Conservation (phyloP, 2,888 invertebrate genomes). For the Drosophila recens region DNA sequence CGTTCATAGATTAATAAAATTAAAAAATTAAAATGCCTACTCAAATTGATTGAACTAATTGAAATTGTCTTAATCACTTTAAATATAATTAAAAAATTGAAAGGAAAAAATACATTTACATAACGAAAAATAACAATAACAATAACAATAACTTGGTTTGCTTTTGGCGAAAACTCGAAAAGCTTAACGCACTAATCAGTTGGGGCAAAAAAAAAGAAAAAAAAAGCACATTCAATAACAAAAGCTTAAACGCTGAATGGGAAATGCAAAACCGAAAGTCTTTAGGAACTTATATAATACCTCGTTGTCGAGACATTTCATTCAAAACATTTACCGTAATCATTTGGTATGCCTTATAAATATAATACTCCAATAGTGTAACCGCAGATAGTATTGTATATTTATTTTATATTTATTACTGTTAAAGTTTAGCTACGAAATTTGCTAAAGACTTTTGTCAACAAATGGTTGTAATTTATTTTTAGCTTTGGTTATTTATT, state of each 20-base stretch:
- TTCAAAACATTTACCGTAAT: slow-evolving; percentile 63
- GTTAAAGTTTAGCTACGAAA: not conserved
- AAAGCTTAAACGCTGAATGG: slow-evolving; percentile 48
- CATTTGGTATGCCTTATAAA: slow-evolving; percentile 39
- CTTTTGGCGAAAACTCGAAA: slow-evolving; percentile 58
- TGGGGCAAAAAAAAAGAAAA: slow-evolving; percentile 15
- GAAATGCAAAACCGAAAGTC: slow-evolving; percentile 55
- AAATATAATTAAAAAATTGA: slow-evolving; percentile 9
- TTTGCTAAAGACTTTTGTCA: slow-evolving; percentile 6
- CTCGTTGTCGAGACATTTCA: slow-evolving; percentile 16
- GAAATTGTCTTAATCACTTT: slow-evolving; percentile 20
- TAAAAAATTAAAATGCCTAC: slow-evolving; percentile 7
- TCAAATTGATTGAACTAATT: slow-evolving; percentile 18
- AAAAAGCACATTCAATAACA: slow-evolving; percentile 62
- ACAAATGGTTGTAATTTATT: slow-evolving; percentile 16
- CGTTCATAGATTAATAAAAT: not conserved
- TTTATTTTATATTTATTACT: slow-evolving; percentile 20
- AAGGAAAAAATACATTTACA: slow-evolving; percentile 50
- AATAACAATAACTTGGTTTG: slow-evolving; percentile 51
- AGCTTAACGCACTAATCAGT: slow-evolving; percentile 65
- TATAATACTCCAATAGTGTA: slow-evolving; percentile 8
- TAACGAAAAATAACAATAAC: slow-evolving; percentile 45
- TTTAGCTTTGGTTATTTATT: slow-evolving; percentile 7
- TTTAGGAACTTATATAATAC: slow-evolving; percentile 52
- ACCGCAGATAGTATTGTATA: slow-evolving; percentile 9